Evolutionary conservation across 2,113 vertebrate species (phyloP).

Genomic region (Gyps fulvus): DNA sequence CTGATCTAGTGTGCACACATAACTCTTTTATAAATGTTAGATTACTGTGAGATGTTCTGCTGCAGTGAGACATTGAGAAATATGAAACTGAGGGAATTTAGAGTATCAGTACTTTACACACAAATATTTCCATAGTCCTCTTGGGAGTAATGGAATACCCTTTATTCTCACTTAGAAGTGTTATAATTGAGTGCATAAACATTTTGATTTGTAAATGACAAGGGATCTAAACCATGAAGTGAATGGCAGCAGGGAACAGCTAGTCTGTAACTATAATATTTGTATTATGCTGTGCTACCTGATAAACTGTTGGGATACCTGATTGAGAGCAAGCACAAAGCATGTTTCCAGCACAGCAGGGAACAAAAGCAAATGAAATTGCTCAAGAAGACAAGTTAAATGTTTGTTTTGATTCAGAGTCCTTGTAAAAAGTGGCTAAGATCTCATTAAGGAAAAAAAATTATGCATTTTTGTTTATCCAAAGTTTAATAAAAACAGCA

Average conservation of each 20-base stretch:
- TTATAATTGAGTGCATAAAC: background rate
- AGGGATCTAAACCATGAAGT: background rate
- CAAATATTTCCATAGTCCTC: background rate
- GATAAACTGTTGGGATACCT: background rate
- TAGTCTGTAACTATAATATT: background rate
- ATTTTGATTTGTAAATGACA: conserved; percentile 6
- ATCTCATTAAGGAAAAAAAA: background rate
- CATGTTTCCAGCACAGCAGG: background rate
- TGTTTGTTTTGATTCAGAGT: background rate
- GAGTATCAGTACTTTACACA: background rate
- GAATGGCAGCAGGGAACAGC: background rate
- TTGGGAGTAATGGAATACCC: background rate
- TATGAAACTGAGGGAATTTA: background rate
- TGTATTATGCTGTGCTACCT: background rate
- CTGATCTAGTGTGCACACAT: background rate
- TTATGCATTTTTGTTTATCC: background rate
- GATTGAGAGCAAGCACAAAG: background rate
- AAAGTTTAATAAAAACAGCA: background rate
- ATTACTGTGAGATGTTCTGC: background rate
- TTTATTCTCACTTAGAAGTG: background rate
- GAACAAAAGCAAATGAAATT: background rate
- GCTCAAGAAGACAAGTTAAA: background rate
- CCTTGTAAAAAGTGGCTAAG: background rate
- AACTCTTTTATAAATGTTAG: background rate
- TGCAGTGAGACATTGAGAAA: background rate